Evolutionary conservation across 2,113 vertebrate genomes (phyloP).

Genomic region (Morone saxatilis): DNA sequence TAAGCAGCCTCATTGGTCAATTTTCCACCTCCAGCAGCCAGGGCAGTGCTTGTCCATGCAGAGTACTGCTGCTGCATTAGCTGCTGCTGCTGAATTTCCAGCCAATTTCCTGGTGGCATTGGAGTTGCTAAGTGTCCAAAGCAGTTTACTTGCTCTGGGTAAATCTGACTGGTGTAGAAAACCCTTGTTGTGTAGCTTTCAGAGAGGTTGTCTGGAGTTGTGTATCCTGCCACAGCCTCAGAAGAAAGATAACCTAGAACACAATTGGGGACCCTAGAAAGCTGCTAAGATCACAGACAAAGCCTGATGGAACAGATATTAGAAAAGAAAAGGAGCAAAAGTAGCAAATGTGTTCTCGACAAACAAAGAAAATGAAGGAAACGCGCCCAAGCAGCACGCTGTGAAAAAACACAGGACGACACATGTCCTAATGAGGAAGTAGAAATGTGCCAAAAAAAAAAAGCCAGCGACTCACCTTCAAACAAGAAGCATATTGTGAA

Average conservation of each 20-base stretch:
- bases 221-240: background rate
- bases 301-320: no score
- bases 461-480: background rate
- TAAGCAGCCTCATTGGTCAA: background rate
- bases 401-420: conserved; percentile 4
- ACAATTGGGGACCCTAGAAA: no score
- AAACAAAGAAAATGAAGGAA: no score
- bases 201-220: background rate
- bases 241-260: background rate
- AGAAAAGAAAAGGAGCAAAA: no score
- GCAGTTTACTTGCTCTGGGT: background rate
- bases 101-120: fast-evolving
- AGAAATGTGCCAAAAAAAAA: conserved; percentile 30
- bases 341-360: no score
- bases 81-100: background rate
- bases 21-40: background rate
- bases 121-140: background rate
- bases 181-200: background rate
- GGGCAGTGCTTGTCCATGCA: background rate
- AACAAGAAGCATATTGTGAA: background rate
- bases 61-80: background rate
- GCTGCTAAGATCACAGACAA: no score
- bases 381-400: no score
- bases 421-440: background rate
- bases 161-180: background rate